These are phyloP conservation scores for Hypselothyrea guttata DNA, from an alignment of 2,888 invertebrate genomes.

Conservation along the genomic window DNA sequence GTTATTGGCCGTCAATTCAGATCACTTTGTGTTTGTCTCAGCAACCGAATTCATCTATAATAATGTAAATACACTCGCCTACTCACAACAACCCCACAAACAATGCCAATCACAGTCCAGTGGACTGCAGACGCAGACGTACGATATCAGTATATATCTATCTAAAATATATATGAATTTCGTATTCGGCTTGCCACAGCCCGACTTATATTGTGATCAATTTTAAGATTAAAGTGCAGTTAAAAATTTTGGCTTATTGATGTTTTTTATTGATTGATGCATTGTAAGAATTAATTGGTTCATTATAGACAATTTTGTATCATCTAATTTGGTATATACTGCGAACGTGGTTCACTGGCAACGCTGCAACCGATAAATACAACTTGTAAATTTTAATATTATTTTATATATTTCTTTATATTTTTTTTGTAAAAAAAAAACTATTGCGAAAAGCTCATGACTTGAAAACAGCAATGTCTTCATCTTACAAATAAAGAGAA, in stretches of 20 bases:
- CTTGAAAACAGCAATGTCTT: conserved; percentile 38
- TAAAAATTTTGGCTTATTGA: no score
- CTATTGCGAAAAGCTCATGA: conserved; percentile 35
- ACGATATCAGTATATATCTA: conserved; percentile 8
- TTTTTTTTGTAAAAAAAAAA: conserved; percentile 30
- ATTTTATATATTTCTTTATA: conserved; percentile 6
- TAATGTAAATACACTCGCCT: conserved; percentile 49
- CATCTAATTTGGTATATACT: no score
- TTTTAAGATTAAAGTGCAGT: no score
- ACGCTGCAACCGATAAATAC: conserved; percentile 17
- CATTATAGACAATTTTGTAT: no score
- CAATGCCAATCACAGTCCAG: neutral
- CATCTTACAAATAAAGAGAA: conserved; percentile 25
- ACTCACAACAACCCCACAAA: conserved; percentile 9
- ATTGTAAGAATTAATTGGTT: no score
- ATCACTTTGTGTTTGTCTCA: conserved; percentile 35
- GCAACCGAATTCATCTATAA: conserved; percentile 40
- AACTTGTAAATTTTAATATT: conserved; percentile 6
- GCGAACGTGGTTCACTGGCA: no score
- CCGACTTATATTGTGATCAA: no score
- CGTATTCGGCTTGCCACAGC: no score
- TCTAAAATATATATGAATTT: no score
- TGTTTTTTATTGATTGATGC: no score
- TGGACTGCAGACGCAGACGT: neutral
- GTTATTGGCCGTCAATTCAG: conserved; percentile 3